Evolutionary conservation across 2,113 vertebrate genomes (phyloP), one percentile per base, ranked within the genome.

Genomic region (Oreochromis tanganicae): DNA sequence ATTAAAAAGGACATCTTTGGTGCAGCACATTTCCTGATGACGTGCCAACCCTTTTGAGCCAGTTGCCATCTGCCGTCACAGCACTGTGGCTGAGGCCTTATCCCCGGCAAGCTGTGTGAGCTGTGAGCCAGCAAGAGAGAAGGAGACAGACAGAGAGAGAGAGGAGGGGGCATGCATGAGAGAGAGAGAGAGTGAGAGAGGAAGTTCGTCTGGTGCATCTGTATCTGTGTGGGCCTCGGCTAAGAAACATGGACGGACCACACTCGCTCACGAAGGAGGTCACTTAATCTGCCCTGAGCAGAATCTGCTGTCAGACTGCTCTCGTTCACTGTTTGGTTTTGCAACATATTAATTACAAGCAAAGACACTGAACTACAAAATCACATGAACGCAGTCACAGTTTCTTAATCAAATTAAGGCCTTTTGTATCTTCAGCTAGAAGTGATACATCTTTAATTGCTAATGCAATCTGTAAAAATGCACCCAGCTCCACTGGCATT

Each of bases 1-100:
- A 95, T 96, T 95, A 95, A 96, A 96, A 95, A 92, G 90, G 95
- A 94, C 92, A 95, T 95, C 94, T 95, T 95, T 95, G 92, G 93
- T 93, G 93, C 92, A 88, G 92, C 94, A 95, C 94, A 94, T 96
- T 96, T 95, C 91, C 89, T 85, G 63, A 90, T 95, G 93, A 95
- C 83, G 95, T 94, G 95, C 94, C 95, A 95, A 94, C 91, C 95
- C 93, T 94, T 94, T 91, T 92, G 92, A 95, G 94, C 95, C 95
- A 93, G 95, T 88, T 93, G 93, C 95, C 95, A 95, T 95, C 94
- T 95, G 95, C 91, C 93, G 56, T 93, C 92, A 89, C 94, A 92
- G 94, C 93, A 68, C 88, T 87, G 91, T 88, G 94, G 93, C 89
- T 89, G 92, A 93, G 85, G 89, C 93, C 94, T 93, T 88, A 95